Conservation (phyloP, 1,140 invertebrate genomes). For the Zaprionus taronus region DNA sequence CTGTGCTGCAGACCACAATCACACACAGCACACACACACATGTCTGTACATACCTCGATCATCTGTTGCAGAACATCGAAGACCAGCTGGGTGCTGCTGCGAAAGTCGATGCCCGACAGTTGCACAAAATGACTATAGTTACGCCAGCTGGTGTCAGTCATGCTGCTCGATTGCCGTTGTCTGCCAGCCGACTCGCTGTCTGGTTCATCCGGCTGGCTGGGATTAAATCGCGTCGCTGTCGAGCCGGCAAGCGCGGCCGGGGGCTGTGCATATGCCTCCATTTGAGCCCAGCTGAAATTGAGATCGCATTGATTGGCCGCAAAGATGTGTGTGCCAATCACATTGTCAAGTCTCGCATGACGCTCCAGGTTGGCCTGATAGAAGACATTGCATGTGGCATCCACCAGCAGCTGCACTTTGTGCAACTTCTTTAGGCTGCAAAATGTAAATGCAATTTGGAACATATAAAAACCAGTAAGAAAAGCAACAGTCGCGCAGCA, state of each 20-base stretch:
- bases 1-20: conserved; percentile 19
- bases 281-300: conserved; percentile 83
- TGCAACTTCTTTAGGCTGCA: conserved; percentile 80
- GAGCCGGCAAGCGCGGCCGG: background rate
- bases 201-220: conserved; percentile 9
- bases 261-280: conserved; percentile 65
- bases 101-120: conserved; percentile 81
- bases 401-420: conserved; percentile 78
- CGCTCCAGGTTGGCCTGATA: conserved; percentile 83
- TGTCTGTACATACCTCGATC: conserved; percentile 75
- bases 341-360: conserved; percentile 65
- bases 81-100: conserved; percentile 82
- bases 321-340: conserved; percentile 82
- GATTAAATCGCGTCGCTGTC: background rate
- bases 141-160: conserved; percentile 71
- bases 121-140: conserved; percentile 80
- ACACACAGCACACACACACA: background rate
- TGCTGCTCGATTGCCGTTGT: conserved; percentile 33
- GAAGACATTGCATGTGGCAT: conserved; percentile 73
- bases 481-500: no score
- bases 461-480: no score
- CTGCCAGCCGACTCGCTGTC: conserved; percentile 3
- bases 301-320: conserved; percentile 83
- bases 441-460: conserved; percentile 16
- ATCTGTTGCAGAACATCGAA: conserved; percentile 84